Base-by-base conservation (phyloP, 2,888 invertebrate genomes). In the Encarsia formosa region DNA sequence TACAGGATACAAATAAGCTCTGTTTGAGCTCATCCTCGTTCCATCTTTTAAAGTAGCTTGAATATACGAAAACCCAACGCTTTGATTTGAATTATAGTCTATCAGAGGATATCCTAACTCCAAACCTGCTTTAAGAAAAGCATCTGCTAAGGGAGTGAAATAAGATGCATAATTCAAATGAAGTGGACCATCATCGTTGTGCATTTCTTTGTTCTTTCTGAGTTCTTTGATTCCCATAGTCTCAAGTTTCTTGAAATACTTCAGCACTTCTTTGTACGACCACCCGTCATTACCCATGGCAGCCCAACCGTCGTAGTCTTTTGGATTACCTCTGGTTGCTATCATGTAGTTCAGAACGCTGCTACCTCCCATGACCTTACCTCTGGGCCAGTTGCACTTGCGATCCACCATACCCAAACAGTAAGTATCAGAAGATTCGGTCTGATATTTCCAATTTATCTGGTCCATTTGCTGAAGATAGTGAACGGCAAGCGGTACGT, bases 331-430 rank as follows among this genome's bases (percentile, higher is more conserved):
- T 56, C 88, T 75, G 0, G 86, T 86, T 63, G 87, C 88, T 62
- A 87, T 83, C 89, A 92, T 88, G 62, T 84, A 85, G 67, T 91
- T 91, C 9, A 90, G 75, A 0, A 87, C 84, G 57, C 87, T 87
- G 9, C 85, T 85, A 2, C 92, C 92, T 4, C 92, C 92, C 65
- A 92, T 79, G 0, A 88, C 87, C 70, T 87, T 89, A 3, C 91
- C 91, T 34, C 77, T 62, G 0, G 78, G 73, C 62, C 69, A 70
- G 0, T 63, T 66, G 57, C 76, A 76, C 35, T 61, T 63, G 1
- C 63, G 63, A 13, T 67, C 62, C 2, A 52, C 60, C 67, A 68
- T 69, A 2, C 66, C 89, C 19, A 85, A 77, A 64, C 89, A 89
- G 59, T 84, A 85, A 47, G 76, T 80, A 35, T 80, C 77, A 13